Evolutionary conservation across 2,797 vertebrate species (phyloP).

Genomic region (Poeciliopsis paucimaculata): DNA sequence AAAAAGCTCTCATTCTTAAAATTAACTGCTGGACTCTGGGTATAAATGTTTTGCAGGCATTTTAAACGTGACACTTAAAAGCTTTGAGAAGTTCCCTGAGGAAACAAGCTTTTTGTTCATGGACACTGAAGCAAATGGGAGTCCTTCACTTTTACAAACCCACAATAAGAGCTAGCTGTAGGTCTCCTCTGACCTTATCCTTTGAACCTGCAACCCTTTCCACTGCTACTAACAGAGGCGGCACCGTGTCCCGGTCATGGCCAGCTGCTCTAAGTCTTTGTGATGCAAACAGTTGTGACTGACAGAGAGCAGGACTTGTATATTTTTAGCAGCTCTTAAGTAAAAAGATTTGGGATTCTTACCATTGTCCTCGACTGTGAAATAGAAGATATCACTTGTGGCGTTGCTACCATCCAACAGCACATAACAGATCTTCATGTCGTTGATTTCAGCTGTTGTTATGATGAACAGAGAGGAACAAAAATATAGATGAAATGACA

Average conservation of each 20-base stretch:
- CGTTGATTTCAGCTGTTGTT: conserved; percentile 86
- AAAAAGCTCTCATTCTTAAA: neutral
- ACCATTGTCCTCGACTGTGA: conserved; percentile 89
- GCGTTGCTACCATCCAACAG: conserved; percentile 84
- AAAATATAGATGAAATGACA: conserved; percentile 27
- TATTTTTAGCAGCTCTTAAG: conserved; percentile 58
- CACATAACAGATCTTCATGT: conserved; percentile 88
- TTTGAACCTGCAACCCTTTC: conserved; percentile 60
- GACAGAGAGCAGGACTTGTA: conserved; percentile 58
- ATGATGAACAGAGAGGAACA: conserved; percentile 35
- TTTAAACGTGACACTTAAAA: neutral
- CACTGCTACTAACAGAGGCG: conserved; percentile 46
- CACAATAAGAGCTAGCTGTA: conserved; percentile 46
- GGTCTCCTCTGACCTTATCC: conserved; percentile 62
- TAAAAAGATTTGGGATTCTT: conserved; percentile 54
- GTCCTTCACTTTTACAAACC: conserved; percentile 57
- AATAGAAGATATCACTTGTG: conserved; percentile 88
- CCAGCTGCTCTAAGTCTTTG: conserved; percentile 76
- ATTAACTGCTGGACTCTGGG: neutral
- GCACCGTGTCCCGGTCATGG: conserved; percentile 65
- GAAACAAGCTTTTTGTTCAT: conserved; percentile 56
- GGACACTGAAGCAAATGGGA: conserved; percentile 50
- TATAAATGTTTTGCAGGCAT: neutral
- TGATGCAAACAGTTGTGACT: conserved; percentile 72
- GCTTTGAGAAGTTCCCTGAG: conserved; percentile 28